A percentile compares a stretch with the other conserved stretches of the same genome.
phyloP scores from a whole-genome alignment of 2,888 invertebrate species.

The Lamproptera curius region DNA sequence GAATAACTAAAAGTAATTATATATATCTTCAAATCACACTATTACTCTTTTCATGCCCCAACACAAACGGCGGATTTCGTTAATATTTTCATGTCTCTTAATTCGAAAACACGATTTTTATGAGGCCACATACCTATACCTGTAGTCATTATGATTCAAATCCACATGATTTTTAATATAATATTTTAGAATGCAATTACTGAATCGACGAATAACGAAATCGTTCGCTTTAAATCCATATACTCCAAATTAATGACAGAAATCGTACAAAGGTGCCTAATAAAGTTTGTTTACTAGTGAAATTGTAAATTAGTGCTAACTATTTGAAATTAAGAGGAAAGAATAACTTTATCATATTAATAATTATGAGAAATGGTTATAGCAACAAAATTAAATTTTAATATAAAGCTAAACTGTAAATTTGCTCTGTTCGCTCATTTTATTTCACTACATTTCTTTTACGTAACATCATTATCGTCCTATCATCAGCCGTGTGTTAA shows the following conservation, averaged over 20 bases:
- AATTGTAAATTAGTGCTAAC: conserved; percentile 63
- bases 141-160: background rate
- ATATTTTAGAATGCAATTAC: conserved; percentile 1
- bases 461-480: too few relatives aligned
- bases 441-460: too few relatives aligned
- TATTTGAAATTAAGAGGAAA: background rate
- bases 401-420: too few relatives aligned
- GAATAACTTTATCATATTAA: background rate
- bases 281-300: conserved; percentile 68
- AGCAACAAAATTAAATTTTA: background rate
- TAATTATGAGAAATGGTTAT: background rate
- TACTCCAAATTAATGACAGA: conserved; percentile 75
- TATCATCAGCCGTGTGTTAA: too few relatives aligned
- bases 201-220: conserved; percentile 61
- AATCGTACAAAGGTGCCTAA: conserved; percentile 69
- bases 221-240: conserved; percentile 65
- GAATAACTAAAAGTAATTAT: too few relatives aligned
- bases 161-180: background rate
- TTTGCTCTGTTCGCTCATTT: too few relatives aligned
- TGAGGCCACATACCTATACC: background rate
- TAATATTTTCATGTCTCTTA: too few relatives aligned
- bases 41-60: too few relatives aligned
- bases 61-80: too few relatives aligned
- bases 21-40: too few relatives aligned
- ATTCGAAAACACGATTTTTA: too few relatives aligned